A percentile compares a stretch with the other conserved stretches of the same genome.
phyloP scores from a whole-genome alignment of 2,113 vertebrate genomes.

The Odocoileus virginianus region DNA sequence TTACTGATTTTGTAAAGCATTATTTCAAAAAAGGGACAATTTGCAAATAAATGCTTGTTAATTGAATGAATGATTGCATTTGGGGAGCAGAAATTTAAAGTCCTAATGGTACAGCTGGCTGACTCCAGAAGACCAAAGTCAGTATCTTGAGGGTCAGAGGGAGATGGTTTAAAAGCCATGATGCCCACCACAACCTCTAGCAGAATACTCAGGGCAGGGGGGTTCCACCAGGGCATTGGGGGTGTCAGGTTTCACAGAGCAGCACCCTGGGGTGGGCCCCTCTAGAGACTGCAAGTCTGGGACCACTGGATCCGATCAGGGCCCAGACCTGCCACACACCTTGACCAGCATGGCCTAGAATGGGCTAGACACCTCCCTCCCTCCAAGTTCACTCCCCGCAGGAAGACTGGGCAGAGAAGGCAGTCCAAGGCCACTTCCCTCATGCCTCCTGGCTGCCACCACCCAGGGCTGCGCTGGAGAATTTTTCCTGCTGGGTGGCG shows the following conservation, averaged over 20 bases:
- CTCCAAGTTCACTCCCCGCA: neutral
- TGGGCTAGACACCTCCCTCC: neutral
- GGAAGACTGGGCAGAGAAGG: neutral
- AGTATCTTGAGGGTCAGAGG: neutral
- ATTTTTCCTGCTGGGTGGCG: neutral
- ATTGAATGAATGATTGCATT: neutral
- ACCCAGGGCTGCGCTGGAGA: neutral
- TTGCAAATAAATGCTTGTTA: conserved; percentile 19
- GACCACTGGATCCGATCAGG: neutral
- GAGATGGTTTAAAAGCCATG: neutral
- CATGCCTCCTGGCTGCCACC: neutral
- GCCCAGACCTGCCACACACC: neutral
- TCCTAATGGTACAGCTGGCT: neutral
- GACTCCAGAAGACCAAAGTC: neutral
- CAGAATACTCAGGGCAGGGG: neutral
- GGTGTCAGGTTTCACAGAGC: neutral
- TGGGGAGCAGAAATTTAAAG: neutral
- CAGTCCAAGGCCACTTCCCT: neutral
- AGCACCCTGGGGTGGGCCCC: neutral
- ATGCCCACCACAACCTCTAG: neutral
- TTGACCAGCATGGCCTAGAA: neutral
- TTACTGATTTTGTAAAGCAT: neutral
- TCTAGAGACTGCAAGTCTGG: neutral
- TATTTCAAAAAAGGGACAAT: conserved; percentile 4
- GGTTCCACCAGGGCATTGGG: neutral